Base-by-base conservation (phyloP, 92 coral and sea anemone genomes). In the Epizoanthus ramosus region DNA sequence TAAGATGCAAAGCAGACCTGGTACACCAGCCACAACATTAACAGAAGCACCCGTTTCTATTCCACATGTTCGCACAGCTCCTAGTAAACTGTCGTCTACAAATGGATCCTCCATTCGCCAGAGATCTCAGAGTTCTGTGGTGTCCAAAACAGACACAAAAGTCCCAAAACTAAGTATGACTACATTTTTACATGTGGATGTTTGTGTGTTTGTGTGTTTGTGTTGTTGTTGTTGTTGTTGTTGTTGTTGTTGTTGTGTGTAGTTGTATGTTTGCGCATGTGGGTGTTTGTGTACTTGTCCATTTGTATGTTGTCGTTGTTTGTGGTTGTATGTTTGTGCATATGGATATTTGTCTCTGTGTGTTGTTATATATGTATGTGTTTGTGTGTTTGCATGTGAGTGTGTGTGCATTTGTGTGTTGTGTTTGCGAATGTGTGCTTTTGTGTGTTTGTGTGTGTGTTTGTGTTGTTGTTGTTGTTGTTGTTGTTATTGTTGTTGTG, bases 81-180 rank as follows among this genome's bases (percentile, higher is more conserved):
- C 93, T n/a, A 74, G 88, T 41, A 57, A 80, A 66, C 71, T 90
- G 52, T 45, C 88, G 47, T 74, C 69, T 64, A 81, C 35, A 25
- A 83, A 87, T 7, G 85, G 87, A 0, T 76, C 90, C 17, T 54
- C 92, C 68, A 37, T 80, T 64, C 93, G 97, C 13, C 63, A 82
- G 72, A 91, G 94, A 79, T 93, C 97, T 53, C 92, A 94, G 85
- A 96, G 96, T 83, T 87, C 94, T 37, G 95, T 95, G 28, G 69
- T 91, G 15, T 73, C 92, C 4, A 90, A 86, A 28, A 45, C 75
- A 65, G 80, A 85, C 12, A 64, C 79, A 22, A 66, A 87, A 31
- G 83, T 45, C 61, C 58, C 68, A 23, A 71, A 83, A 57, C 57
- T 86, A 8, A 90, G 95, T 92, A 59, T 77, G 93, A 22, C 12